Percentiles rank a stretch among this genome's conserved stretches.
phyloP scores from a whole-genome alignment of 1,140 invertebrate species.

The Ceratoteleas bidentatus region DNA sequence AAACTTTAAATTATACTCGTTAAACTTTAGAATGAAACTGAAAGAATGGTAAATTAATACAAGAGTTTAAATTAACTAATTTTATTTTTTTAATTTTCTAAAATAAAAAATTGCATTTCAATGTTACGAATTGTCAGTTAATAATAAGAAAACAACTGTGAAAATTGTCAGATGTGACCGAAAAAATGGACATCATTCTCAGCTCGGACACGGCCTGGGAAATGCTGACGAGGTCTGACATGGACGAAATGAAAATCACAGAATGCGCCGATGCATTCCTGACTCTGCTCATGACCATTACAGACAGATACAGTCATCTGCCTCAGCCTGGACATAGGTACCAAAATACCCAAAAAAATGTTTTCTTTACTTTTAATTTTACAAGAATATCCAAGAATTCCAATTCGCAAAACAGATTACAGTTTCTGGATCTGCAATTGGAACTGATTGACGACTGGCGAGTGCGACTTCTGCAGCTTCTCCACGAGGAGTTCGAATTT shows the following conservation, averaged over 20 bases:
- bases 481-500: constrained; percentile 84
- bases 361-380: neutral
- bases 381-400: too few relatives aligned
- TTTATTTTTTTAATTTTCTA: too few relatives aligned
- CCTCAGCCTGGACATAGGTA: constrained; percentile 92
- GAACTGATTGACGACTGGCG: constrained; percentile 95
- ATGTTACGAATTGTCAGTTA: too few relatives aligned
- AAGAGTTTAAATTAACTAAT: too few relatives aligned
- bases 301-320: constrained; percentile 91
- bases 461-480: constrained; percentile 88
- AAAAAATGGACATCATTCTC: constrained; percentile 94
- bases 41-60: too few relatives aligned
- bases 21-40: too few relatives aligned
- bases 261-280: constrained; percentile 90
- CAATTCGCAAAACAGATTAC: constrained; percentile 83
- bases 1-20: too few relatives aligned
- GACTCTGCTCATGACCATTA: constrained; percentile 91
- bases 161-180: constrained; percentile 88
- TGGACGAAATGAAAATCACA: constrained; percentile 87
- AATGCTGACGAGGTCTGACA: constrained; percentile 83
- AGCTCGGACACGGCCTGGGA: constrained; percentile 85
- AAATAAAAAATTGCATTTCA: too few relatives aligned
- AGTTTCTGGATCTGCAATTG: constrained; percentile 93
- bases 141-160: too few relatives aligned
- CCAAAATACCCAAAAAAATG: neutral